Evolutionary conservation across 2,113 vertebrate species (phyloP).

Genomic region (Okapia johnstoni): DNA sequence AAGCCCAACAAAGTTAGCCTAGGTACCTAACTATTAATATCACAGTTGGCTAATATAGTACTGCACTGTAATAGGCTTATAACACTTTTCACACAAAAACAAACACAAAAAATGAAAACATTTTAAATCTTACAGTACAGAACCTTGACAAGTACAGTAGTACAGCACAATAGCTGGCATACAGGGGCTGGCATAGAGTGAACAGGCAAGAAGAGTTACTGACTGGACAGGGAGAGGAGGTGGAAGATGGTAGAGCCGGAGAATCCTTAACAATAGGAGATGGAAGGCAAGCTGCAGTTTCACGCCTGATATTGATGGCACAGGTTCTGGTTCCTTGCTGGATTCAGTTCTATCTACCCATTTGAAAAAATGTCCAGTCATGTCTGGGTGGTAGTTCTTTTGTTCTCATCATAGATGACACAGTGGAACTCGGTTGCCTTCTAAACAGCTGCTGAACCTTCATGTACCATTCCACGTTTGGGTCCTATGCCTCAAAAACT

Average conservation of each 20-base stretch:
- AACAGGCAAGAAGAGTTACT: neutral
- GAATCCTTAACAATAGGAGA: neutral
- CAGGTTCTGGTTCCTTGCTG: neutral
- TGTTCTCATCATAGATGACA: neutral
- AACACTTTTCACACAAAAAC: neutral
- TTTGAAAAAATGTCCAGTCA: neutral
- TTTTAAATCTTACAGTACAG: neutral
- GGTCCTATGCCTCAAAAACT: neutral
- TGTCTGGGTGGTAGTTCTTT: neutral
- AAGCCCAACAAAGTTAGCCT: neutral
- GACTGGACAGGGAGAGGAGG: neutral
- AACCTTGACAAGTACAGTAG: neutral
- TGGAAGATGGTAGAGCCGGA: neutral
- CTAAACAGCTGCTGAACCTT: neutral
- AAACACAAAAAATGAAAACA: neutral
- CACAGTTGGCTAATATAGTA: neutral
- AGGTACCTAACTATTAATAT: neutral
- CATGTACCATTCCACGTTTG: neutral
- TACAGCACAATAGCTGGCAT: neutral
- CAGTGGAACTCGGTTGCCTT: neutral
- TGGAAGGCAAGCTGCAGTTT: neutral
- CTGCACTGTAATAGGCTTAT: neutral
- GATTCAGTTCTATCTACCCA: neutral
- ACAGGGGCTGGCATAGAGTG: neutral
- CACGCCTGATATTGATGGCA: neutral